phyloP scores from a whole-genome alignment of 2,797 vertebrate genomes.

The Oophaga sylvatica region DNA sequence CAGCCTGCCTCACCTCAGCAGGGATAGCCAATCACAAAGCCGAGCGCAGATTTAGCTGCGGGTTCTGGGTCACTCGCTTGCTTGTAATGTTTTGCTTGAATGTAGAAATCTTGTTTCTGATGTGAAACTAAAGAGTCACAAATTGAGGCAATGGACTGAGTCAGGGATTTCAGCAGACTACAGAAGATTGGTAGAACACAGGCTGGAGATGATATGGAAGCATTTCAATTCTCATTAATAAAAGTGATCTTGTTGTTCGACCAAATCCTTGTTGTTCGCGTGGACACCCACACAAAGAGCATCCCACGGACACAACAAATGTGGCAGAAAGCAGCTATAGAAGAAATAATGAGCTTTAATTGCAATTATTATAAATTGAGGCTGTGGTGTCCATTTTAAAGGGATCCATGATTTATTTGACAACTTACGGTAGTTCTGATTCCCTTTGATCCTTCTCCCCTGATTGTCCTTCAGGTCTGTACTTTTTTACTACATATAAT shows the following conservation, averaged over 20 bases:
- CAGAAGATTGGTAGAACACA: constrained; percentile 27
- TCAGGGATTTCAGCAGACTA: constrained; percentile 36
- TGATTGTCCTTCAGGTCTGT: neutral
- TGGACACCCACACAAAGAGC: constrained; percentile 47
- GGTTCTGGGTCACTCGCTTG: constrained; percentile 49
- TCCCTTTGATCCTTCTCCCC: neutral
- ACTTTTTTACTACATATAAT: neutral
- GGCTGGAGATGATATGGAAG: constrained; percentile 47
- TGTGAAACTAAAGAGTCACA: constrained; percentile 50
- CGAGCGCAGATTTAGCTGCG: constrained; percentile 19
- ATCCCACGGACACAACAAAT: constrained; percentile 53
- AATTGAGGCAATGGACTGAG: constrained; percentile 38
- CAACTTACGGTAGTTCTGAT: neutral
- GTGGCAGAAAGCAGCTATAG: constrained; percentile 21
- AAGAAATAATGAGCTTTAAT: neutral
- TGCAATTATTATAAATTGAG: neutral
- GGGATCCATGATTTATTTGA: neutral
- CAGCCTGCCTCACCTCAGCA: constrained; percentile 29
- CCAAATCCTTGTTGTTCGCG: constrained; percentile 57
- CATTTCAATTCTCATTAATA: constrained; percentile 60
- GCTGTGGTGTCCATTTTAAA: neutral
- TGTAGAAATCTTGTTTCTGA: constrained; percentile 43
- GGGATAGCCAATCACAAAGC: constrained; percentile 23
- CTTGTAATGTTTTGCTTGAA: constrained; percentile 35
- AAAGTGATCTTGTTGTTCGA: constrained; percentile 63